Conservation (phyloP, 2,113 vertebrate genomes). For the Nyctereutes procyonoides region DNA sequence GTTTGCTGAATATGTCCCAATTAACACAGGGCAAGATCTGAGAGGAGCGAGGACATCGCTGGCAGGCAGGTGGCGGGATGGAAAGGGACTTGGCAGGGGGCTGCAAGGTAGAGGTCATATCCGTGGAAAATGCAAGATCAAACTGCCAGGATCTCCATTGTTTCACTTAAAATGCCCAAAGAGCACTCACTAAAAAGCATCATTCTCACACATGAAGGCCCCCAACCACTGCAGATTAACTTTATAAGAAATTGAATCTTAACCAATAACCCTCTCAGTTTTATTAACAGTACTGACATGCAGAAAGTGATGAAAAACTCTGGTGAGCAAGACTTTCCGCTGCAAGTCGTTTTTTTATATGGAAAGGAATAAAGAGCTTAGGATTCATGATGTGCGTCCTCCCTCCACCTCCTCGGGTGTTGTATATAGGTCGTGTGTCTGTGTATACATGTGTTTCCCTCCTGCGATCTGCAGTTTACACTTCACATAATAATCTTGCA, state of each 20-base stretch:
- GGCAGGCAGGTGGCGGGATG: neutral
- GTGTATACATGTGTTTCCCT: neutral
- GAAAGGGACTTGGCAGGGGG: neutral
- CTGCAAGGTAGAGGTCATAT: neutral
- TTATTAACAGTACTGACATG: constrained; percentile 23
- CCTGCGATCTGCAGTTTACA: constrained; percentile 30
- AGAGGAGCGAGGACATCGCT: neutral
- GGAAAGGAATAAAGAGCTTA: neutral
- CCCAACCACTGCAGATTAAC: neutral
- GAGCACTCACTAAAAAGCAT: constrained; percentile 14
- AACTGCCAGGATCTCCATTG: neutral
- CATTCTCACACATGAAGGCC: neutral
- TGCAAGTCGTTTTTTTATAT: neutral
- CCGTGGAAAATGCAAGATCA: neutral
- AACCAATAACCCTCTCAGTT: constrained; percentile 7
- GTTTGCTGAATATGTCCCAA: neutral
- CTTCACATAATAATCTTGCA: constrained; percentile 41
- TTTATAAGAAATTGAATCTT: constrained; percentile 33
- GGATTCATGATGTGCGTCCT: neutral
- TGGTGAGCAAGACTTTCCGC: neutral
- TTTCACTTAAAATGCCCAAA: neutral
- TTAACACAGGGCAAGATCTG: neutral
- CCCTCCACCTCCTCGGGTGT: neutral
- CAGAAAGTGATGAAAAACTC: constrained; percentile 8
- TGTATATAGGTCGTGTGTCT: neutral